Evolutionary conservation across 2,113 vertebrate genomes (phyloP).

Genomic region (Sapajus apella): DNA sequence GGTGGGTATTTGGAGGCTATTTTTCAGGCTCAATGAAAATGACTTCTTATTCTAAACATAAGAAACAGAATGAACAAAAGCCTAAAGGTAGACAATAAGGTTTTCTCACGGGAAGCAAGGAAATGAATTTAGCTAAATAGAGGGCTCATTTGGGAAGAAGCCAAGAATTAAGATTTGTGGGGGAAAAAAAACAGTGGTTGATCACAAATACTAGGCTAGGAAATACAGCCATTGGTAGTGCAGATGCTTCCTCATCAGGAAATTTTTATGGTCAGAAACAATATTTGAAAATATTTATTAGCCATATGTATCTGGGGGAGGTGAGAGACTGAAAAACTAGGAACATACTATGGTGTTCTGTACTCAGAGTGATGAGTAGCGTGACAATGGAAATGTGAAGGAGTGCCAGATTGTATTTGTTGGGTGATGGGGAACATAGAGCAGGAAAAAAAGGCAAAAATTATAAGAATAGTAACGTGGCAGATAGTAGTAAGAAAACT

Average conservation of each 20-base stretch:
- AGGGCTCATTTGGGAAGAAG: background rate
- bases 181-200: background rate
- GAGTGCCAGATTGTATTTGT: background rate
- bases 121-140: background rate
- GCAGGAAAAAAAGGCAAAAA: background rate
- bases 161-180: conserved; percentile 5
- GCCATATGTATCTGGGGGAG: background rate
- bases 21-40: conserved; percentile 5
- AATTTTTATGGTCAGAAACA: background rate
- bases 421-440: background rate
- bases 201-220: background rate
- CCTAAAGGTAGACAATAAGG: background rate
- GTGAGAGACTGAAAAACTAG: background rate
- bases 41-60: background rate
- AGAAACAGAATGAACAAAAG: background rate
- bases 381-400: background rate
- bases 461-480: background rate
- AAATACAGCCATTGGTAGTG: background rate
- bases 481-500: background rate
- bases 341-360: background rate
- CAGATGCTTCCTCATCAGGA: background rate
- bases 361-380: background rate
- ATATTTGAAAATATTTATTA: conserved; percentile 23
- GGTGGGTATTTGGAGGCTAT: background rate
- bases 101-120: conserved; percentile 11